These are phyloP conservation scores for Sinocyclocheilus anophthalmus DNA, from an alignment of 2,113 vertebrate genomes.

Conservation along the genomic window DNA sequence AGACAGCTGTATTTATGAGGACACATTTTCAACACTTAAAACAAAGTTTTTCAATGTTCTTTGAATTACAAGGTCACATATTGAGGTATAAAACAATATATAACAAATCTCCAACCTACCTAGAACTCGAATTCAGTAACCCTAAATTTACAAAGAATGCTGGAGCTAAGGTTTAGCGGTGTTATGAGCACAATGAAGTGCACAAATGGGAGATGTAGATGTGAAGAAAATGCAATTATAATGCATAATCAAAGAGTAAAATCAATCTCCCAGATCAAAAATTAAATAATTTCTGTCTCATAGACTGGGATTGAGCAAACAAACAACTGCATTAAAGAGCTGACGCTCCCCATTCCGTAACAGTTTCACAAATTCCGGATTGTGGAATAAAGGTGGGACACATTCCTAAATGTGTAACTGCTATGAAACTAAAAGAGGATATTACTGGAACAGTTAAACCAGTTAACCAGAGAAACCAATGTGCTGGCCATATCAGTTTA, in stretches of 20 bases:
- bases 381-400: constrained; percentile 2
- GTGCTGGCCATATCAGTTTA: constrained; percentile 4
- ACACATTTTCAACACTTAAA: neutral
- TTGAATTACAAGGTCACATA: neutral
- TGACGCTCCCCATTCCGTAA: neutral
- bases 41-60: neutral
- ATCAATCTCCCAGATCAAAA: neutral
- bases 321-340: neutral
- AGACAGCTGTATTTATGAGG: neutral
- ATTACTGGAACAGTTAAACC: constrained; percentile 16
- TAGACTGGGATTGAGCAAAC: neutral
- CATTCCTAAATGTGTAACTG: neutral
- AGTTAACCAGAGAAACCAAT: neutral
- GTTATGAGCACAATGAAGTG: neutral
- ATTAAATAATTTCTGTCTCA: neutral
- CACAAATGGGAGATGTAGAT: neutral
- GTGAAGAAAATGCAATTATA: neutral
- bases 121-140: neutral
- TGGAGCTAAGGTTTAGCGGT: neutral
- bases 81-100: too few species aligned
- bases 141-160: neutral
- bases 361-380: neutral
- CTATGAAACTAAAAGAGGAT: constrained; percentile 17
- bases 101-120: neutral
- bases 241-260: neutral